Conservation (phyloP, 2,797 vertebrate genomes). For the Phataginus tricuspis region DNA sequence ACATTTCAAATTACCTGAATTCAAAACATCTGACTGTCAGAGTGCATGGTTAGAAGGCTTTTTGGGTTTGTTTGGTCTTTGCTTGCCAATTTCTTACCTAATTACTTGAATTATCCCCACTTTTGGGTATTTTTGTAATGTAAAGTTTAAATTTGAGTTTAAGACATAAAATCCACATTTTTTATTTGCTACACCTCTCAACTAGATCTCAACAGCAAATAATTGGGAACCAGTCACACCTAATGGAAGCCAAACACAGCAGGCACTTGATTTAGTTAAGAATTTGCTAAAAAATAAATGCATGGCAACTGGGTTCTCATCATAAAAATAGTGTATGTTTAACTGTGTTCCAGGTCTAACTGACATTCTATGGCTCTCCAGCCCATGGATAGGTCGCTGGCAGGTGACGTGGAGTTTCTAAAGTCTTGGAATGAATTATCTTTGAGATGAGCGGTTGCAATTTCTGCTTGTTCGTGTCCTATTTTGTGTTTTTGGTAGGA, state of each 20-base stretch:
- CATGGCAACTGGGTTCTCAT: fast-evolving
- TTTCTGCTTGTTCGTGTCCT: neutral
- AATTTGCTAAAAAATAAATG: neutral
- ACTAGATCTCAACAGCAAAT: no score
- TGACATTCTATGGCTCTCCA: no score
- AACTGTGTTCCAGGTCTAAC: neutral
- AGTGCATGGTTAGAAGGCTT: neutral
- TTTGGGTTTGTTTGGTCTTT: neutral
- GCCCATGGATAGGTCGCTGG: neutral
- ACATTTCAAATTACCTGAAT: neutral
- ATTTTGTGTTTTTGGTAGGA: neutral
- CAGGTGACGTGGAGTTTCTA: neutral
- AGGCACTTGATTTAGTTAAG: neutral
- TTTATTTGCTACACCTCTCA: neutral
- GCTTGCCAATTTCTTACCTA: neutral
- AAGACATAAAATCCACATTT: neutral
- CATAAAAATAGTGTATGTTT: fast-evolving
- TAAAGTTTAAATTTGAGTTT: neutral
- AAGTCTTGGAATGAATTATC: neutral
- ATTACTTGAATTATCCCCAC: neutral
- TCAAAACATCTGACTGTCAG: neutral
- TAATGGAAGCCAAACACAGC: neutral
- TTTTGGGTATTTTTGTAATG: neutral
- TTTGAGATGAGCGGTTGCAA: neutral
- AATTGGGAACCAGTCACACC: neutral